Evolutionary conservation across 2,113 vertebrate genomes (phyloP).

Genomic region (Andinoacara biseriatus): DNA sequence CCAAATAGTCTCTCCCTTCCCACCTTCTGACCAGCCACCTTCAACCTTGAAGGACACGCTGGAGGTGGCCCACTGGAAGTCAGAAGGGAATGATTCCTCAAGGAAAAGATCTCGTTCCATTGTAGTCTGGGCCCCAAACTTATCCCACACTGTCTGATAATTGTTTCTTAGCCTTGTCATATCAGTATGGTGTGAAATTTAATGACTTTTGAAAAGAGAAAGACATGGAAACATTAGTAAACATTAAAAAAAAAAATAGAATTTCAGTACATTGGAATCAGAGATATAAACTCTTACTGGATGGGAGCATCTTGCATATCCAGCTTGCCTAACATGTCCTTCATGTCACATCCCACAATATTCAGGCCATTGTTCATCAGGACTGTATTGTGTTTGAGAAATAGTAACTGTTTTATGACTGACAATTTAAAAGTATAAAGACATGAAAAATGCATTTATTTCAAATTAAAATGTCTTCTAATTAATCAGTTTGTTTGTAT

Average conservation of each 20-base stretch:
- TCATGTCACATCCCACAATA: conserved; percentile 76
- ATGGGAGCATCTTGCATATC: conserved; percentile 15
- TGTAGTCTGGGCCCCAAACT: conserved; percentile 77
- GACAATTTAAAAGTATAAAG: not conserved
- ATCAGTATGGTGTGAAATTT: not conserved
- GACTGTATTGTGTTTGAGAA: conserved; percentile 47
- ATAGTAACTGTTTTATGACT: not conserved
- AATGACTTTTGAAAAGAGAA: conserved; percentile 17
- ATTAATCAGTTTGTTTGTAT: no score
- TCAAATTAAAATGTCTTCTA: no score
- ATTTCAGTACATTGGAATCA: not conserved
- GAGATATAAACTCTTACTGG: conserved; percentile 50
- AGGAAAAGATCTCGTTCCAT: conserved; percentile 84
- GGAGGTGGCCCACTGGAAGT: conserved; percentile 90
- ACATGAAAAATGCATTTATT: not conserved
- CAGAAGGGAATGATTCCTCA: conserved; percentile 80
- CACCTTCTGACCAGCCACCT: conserved; percentile 89
- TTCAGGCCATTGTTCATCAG: conserved; percentile 57
- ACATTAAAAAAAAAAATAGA: not conserved
- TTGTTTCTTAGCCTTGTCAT: conserved; percentile 9
- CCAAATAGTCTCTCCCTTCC: conserved; percentile 92
- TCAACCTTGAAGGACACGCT: conserved; percentile 89
- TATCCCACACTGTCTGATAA: conserved; percentile 84
- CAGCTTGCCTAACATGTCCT: conserved; percentile 60
- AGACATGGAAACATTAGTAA: not conserved